Percentiles rank a stretch among this genome's conserved stretches.
Conservation (phyloP, 1,140 invertebrate species). For the Drosophila elegans region DNA sequence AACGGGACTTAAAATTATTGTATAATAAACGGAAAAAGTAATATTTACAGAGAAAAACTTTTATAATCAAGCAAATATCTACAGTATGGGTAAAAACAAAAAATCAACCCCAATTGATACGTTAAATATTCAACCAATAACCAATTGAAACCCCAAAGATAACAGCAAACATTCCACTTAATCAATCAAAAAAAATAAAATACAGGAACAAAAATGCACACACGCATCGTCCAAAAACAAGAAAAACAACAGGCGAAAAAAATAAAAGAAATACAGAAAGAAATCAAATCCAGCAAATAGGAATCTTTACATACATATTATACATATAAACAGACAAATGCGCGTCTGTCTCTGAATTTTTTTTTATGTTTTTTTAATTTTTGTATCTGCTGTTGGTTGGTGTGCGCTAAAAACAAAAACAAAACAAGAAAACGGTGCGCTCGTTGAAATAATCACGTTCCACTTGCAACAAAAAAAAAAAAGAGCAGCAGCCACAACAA, state of each 20-base stretch:
- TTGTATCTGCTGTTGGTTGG: constrained; percentile 26
- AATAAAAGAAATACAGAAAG: constrained; percentile 37
- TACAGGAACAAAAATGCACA: constrained; percentile 47
- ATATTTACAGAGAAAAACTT: neutral
- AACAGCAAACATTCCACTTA: constrained; percentile 42
- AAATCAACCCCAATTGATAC: constrained; percentile 9
- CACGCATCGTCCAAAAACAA: constrained; percentile 27
- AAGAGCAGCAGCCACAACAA: constrained; percentile 33
- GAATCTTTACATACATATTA: constrained; percentile 21
- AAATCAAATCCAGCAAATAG: constrained; percentile 60
- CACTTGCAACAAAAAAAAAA: constrained; percentile 70
- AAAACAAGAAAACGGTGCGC: constrained; percentile 53
- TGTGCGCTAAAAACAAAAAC: constrained; percentile 37
- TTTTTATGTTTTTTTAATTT: constrained; percentile 4
- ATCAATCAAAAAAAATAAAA: constrained; percentile 33
- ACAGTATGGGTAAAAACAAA: neutral
- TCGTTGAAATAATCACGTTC: constrained; percentile 76
- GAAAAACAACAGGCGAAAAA: constrained; percentile 17
- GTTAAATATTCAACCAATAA: constrained; percentile 23
- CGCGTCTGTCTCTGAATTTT: constrained; percentile 17
- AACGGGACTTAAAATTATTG: too few species aligned
- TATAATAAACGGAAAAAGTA: neutral
- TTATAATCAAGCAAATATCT: neutral
- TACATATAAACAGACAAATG: constrained; percentile 22
- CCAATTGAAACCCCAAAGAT: constrained; percentile 34